Conservation (phyloP, 2,888 invertebrate species). For the Steinernema scapterisci region DNA sequence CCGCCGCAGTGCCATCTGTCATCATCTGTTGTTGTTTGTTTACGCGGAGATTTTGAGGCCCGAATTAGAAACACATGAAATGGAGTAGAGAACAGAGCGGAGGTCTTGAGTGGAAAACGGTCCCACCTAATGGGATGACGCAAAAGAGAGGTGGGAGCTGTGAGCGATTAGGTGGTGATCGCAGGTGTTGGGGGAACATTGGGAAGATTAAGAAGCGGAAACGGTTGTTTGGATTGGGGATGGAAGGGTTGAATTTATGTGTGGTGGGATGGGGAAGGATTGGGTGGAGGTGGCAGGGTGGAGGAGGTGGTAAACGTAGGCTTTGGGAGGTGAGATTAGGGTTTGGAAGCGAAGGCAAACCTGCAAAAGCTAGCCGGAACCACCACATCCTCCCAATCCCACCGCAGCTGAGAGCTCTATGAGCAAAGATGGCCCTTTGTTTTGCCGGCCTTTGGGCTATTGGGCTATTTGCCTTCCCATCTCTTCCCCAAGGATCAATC, state of each 20-base stretch:
- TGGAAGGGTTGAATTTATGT: not conserved
- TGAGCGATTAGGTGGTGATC: no score
- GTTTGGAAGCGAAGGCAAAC: no score
- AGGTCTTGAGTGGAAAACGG: not conserved
- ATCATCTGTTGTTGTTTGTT: slow-evolving; percentile 24
- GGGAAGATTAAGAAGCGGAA: slow-evolving; percentile 1
- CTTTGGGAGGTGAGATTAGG: no score
- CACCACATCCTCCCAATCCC: no score
- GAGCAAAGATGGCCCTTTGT: no score
- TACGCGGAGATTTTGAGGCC: not conserved
- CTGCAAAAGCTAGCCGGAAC: no score
- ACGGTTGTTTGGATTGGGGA: not conserved
- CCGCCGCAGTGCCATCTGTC: slow-evolving; percentile 1
- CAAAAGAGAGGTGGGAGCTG: no score
- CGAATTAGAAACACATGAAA: slow-evolving; percentile 18
- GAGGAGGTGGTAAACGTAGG: no score
- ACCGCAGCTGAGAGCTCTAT: no score
- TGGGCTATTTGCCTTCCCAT: not conserved
- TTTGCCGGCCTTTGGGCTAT: not conserved
- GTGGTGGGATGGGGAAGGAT: slow-evolving; percentile 1
- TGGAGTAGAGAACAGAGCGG: not conserved
- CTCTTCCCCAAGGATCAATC: not conserved
- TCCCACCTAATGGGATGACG: not conserved
- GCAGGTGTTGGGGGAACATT: slow-evolving; percentile 31
- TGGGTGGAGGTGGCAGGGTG: not conserved